Base-by-base conservation (phyloP, 1,140 invertebrate species). In the Drosophila ercepeae region DNA sequence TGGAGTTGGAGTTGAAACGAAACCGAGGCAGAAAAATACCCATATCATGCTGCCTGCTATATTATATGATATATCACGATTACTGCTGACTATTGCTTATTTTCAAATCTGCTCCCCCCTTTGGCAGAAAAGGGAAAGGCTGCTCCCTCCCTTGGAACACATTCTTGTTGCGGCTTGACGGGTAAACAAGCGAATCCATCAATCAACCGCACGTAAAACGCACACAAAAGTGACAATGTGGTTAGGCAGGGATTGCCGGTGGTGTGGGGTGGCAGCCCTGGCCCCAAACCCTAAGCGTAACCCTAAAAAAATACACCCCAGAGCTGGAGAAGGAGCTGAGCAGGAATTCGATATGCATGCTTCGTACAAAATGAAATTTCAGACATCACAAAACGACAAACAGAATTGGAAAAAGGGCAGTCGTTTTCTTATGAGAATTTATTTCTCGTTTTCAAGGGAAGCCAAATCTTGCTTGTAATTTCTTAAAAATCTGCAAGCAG, bases 131-230 rank as follows among this genome's bases (percentile, higher is more conserved):
- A 42, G 39, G 39, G 16, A 42, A 42, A 42, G 21, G 7, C 39
- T n/a, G 39, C 39, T 4, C 25, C 11, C 13, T 18, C 9, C 41
- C 60, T 11, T 13, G 27, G 21, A 60, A 60, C 19, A 48, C 65
- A 51, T 60, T 45, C 78, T 63, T 83, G 79, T 83, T 71, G 71
- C 70, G 63, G 81, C 46, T 59, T 75, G 76, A 81, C 61, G 76
- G 76, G 81, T 65, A 84, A 84, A 84, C 76, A 86, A 76, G 81
- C 65, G 72, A 86, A 84, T 86, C 72, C 81, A 84, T 84, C 81
- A 84, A 84, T 84, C 79, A 84, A 75, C 59, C 74, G 75, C 76
- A 79, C 76, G 64, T 75, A 79, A 53, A 79, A 58, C 70, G 63
- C 75, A 72, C 79, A 75, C 76, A 86, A 86, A 86, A 82, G 77